phyloP scores from a whole-genome alignment of 2,113 vertebrate species.

The Okapia johnstoni region DNA sequence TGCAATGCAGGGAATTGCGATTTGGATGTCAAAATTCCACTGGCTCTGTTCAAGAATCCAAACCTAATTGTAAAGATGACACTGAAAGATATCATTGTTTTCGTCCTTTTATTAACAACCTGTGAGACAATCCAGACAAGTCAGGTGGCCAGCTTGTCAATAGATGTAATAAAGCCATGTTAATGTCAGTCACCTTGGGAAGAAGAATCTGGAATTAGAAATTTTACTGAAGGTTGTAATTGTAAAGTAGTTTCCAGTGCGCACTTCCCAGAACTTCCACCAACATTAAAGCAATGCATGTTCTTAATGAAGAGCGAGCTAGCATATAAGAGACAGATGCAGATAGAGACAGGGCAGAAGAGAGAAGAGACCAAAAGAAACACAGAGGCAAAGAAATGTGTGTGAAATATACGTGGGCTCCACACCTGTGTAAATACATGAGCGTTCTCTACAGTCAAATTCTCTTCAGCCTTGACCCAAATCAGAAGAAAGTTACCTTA shows the following conservation, averaged over 20 bases:
- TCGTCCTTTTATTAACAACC: background rate
- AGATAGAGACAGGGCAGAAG: background rate
- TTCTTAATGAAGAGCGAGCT: background rate
- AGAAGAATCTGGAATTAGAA: background rate
- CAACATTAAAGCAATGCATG: background rate
- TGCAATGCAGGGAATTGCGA: background rate
- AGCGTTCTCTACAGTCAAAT: constrained; percentile 4
- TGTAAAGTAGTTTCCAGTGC: background rate
- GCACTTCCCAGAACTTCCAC: background rate
- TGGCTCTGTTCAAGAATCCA: background rate
- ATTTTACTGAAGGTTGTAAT: background rate
- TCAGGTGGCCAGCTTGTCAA: background rate
- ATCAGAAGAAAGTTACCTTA: constrained; percentile 28
- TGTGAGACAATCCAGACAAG: background rate
- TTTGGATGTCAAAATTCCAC: background rate
- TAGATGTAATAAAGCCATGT: background rate
- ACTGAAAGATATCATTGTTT: background rate
- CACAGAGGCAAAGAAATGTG: background rate
- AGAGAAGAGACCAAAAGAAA: background rate
- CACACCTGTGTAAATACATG: constrained; percentile 1
- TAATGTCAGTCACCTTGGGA: background rate
- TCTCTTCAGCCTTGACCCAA: background rate
- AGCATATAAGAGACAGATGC: background rate
- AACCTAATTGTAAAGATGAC: background rate
- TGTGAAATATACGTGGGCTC: background rate